phyloP scores from a whole-genome alignment of 2,888 invertebrate genomes.

The Podabrus alpinus region DNA sequence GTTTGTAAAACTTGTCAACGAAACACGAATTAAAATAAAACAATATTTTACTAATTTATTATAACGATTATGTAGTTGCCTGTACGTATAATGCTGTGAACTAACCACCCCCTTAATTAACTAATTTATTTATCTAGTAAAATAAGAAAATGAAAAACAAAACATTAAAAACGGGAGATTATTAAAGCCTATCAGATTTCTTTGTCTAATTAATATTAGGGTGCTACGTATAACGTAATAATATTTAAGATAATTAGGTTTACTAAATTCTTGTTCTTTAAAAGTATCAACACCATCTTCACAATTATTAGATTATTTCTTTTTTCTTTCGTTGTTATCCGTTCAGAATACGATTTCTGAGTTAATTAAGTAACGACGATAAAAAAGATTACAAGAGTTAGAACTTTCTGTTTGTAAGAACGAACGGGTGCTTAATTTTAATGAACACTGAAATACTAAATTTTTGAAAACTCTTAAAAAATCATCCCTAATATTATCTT shows the following conservation, averaged over 20 bases:
- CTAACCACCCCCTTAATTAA: neutral
- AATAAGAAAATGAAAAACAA: neutral
- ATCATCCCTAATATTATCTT: constrained; percentile 27
- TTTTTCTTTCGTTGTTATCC: constrained; percentile 42
- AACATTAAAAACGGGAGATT: neutral
- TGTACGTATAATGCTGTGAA: neutral
- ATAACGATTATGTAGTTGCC: neutral
- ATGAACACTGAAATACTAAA: constrained; percentile 34
- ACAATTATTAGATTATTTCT: constrained; percentile 42
- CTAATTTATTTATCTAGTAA: neutral
- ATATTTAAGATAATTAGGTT: constrained; percentile 41
- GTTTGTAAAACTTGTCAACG: neutral
- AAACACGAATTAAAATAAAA: neutral
- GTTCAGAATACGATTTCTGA: constrained; percentile 44
- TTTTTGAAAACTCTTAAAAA: constrained; percentile 25
- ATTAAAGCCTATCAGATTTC: neutral
- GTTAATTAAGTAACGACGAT: constrained; percentile 47
- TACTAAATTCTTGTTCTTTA: constrained; percentile 43
- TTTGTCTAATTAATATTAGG: neutral
- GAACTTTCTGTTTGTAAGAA: constrained; percentile 45
- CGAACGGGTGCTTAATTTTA: constrained; percentile 45
- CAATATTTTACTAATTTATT: neutral
- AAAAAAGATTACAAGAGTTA: constrained; percentile 45
- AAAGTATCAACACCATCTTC: constrained; percentile 41
- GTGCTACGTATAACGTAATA: constrained; percentile 29